phyloP scores from a whole-genome alignment of 1,140 invertebrate genomes.

The Phenacoccus solenopsis region DNA sequence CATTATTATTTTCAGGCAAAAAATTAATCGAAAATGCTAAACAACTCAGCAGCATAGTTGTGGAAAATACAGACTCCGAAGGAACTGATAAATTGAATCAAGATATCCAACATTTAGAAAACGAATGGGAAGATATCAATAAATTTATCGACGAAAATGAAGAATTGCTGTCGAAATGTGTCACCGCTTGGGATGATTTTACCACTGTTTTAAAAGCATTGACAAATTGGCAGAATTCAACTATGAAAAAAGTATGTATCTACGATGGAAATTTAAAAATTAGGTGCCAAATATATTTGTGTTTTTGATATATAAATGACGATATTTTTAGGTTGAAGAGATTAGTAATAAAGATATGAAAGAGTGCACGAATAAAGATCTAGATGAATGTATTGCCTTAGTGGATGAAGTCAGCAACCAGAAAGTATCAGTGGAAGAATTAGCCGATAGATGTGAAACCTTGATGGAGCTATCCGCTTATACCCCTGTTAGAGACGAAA shows the following conservation, averaged over 20 bases:
- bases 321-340: background rate
- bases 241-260: constrained; percentile 46
- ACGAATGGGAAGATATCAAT: constrained; percentile 76
- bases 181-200: constrained; percentile 78
- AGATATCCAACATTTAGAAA: constrained; percentile 70
- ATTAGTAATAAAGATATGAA: constrained; percentile 34
- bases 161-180: constrained; percentile 60
- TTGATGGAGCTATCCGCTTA: constrained; percentile 73
- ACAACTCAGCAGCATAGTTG: constrained; percentile 60
- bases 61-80: constrained; percentile 67
- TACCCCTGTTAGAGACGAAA: constrained; percentile 68
- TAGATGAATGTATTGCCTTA: constrained; percentile 58
- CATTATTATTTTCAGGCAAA: constrained; percentile 43
- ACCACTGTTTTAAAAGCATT: constrained; percentile 58
- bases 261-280: background rate
- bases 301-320: background rate
- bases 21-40: constrained; percentile 57
- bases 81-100: constrained; percentile 73
- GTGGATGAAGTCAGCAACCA: constrained; percentile 61
- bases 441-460: constrained; percentile 75
- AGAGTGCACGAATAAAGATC: constrained; percentile 65
- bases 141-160: constrained; percentile 65
- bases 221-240: constrained; percentile 63
- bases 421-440: constrained; percentile 62
- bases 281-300: background rate